These are phyloP conservation scores for Endotricha flammealis DNA, from an alignment of 2,888 invertebrate genomes.

Conservation along the genomic window DNA sequence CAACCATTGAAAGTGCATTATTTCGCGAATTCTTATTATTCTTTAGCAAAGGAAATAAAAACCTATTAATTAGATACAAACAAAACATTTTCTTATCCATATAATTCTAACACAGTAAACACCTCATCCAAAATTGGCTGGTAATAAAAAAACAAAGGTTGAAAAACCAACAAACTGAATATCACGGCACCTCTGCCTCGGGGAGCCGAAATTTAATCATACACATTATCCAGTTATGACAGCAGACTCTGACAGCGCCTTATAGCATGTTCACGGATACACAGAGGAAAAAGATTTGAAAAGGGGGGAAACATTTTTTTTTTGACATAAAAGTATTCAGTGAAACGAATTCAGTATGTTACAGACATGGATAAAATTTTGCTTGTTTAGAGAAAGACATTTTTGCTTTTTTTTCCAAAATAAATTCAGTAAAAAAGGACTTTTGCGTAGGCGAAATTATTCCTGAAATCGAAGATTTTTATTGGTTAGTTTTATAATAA, in stretches of 20 bases:
- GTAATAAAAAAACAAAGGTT: conserved; percentile 49
- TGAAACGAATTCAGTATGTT: too few species aligned
- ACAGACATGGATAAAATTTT: too few species aligned
- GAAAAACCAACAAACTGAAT: conserved; percentile 67
- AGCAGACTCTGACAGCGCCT: conserved; percentile 29
- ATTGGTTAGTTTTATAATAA: too few species aligned
- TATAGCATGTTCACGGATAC: conserved; percentile 50
- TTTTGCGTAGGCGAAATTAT: too few species aligned
- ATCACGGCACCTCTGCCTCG: conserved; percentile 63
- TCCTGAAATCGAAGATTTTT: too few species aligned
- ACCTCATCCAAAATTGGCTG: conserved; percentile 42
- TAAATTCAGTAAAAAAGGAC: too few species aligned
- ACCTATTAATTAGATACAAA: too few species aligned
- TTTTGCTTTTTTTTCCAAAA: too few species aligned
- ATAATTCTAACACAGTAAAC: conserved; percentile 32
- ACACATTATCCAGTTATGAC: conserved; percentile 72
- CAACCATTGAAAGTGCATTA: too few species aligned
- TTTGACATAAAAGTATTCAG: background rate
- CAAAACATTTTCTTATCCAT: conserved; percentile 30
- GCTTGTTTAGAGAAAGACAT: too few species aligned
- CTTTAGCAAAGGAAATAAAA: too few species aligned
- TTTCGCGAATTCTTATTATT: too few species aligned
- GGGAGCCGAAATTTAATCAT: conserved; percentile 66
- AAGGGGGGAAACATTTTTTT: conserved; percentile 8
- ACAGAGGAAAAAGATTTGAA: conserved; percentile 8